These are phyloP conservation scores for Terebella lapidaria DNA, from an alignment of 2,888 invertebrate genomes.

Conservation along the genomic window DNA sequence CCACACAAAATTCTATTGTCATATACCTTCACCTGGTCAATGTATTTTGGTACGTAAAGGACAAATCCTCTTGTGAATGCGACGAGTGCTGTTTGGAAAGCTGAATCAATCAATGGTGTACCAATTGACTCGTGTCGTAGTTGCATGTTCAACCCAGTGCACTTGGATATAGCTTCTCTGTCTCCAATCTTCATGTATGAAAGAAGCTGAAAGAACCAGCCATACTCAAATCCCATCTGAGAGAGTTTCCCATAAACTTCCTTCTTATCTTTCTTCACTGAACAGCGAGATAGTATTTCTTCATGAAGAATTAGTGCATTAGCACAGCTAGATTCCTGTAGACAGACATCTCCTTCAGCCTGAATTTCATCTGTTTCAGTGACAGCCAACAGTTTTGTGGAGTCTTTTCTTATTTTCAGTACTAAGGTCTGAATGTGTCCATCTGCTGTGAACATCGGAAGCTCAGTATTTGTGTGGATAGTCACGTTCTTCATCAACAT, in stretches of 20 bases:
- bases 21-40: background rate
- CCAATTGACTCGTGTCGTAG: background rate
- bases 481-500: background rate
- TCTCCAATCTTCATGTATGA: too few species aligned
- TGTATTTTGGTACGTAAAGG: background rate
- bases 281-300: too few species aligned
- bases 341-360: too few species aligned
- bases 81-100: constrained; percentile 4
- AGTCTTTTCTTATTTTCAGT: background rate
- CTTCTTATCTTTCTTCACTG: too few species aligned
- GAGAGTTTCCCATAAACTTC: background rate
- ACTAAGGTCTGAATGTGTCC: background rate
- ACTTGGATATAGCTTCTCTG: background rate
- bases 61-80: constrained; percentile 1
- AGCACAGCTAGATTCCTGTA: too few species aligned
- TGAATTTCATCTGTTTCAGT: background rate
- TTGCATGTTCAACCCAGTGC: background rate
- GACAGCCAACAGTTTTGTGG: background rate
- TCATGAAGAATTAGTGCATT: too few species aligned
- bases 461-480: background rate
- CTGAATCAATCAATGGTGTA: constrained; percentile 1
- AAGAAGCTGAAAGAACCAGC: too few species aligned
- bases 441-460: background rate
- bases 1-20: background rate
- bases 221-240: background rate